A percentile compares a stretch with the other conserved stretches of the same genome.
phyloP scores from a whole-genome alignment of 2,113 vertebrate species.

The Pseudorhombus dupliciocellatus region DNA sequence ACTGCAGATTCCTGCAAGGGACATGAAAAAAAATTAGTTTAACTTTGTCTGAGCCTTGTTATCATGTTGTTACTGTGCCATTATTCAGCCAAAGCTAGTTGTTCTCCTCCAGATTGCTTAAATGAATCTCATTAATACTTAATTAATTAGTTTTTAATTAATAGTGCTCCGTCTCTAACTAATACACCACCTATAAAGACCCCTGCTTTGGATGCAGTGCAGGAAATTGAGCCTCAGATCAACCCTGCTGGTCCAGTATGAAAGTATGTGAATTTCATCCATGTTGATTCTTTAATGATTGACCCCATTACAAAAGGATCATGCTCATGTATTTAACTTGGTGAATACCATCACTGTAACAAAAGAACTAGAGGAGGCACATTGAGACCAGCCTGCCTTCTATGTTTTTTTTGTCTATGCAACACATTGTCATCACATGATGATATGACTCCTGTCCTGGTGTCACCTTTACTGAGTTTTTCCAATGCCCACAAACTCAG shows the following conservation, averaged over 20 bases:
- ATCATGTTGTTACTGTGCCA: background rate
- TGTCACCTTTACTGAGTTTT: too few species aligned
- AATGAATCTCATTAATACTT: conserved; percentile 24
- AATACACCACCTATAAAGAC: background rate
- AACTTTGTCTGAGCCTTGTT: background rate
- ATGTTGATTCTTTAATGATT: background rate
- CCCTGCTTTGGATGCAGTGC: background rate
- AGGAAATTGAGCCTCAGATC: background rate
- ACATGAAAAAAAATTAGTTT: background rate
- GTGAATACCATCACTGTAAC: background rate
- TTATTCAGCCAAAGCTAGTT: conserved; percentile 6
- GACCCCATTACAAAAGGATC: conserved; percentile 8
- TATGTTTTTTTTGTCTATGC: too few species aligned
- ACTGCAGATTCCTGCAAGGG: background rate
- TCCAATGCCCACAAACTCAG: too few species aligned
- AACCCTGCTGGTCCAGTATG: background rate
- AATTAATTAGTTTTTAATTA: conserved; percentile 1
- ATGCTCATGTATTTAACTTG: background rate
- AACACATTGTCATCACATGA: too few species aligned
- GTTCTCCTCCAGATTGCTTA: conserved; percentile 22
- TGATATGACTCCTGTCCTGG: too few species aligned
- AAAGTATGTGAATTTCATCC: background rate
- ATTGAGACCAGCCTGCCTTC: background rate
- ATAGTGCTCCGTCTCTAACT: background rate
- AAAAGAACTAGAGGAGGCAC: background rate